Evolutionary conservation across 2,888 invertebrate genomes (phyloP), one percentile per base, ranked within the genome.

Genomic region (Scaptomyza reducta): DNA sequence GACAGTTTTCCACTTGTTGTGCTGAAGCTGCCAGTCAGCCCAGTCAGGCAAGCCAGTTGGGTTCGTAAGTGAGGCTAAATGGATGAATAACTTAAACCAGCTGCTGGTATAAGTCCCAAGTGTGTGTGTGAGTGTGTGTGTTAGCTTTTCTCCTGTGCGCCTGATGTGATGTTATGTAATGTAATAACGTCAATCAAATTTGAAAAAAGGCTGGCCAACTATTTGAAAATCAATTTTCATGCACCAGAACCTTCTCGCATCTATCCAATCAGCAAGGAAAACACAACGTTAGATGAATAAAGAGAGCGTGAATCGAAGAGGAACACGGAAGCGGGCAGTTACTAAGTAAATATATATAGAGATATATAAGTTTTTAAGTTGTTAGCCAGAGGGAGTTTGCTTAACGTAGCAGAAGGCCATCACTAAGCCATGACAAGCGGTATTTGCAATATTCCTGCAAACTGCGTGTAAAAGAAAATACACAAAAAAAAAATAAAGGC

Each of bases 1-100:
- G 85, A 86, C 85, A 86, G 86, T 75, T 83, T 88, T 70, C 84
- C 80, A 85, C 84, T 83, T 87, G 86, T 81, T 84, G 81, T 82
- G 38, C n/a, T 38, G 50, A 40, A 10, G 33, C 25, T 61, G 72
- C 71, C 68, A 47, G 58, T 33, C 45, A 55, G 41, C 33, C 33
- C 33, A 27, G 42, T 29, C 50, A 22, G 41, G 53, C 41, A 57
- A 70, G 70, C 40, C 59, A 54, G 55, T 51, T 61, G 35, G 40
- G 46, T 13, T 44, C 66, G 64, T 74, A 82, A 82, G 86, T 86
- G 84, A 68, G 71, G 78, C 86, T 86, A 83, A 82, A 86, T 86
- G 86, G 84, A 83, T 86, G 87, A 86, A 83, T 83, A 83, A 83
- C 82, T 83, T 83, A 86, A 86, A 61, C 71, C 82, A 83, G 84